Base-by-base conservation (phyloP, 1,140 invertebrate genomes). In the Heliconius congener region DNA sequence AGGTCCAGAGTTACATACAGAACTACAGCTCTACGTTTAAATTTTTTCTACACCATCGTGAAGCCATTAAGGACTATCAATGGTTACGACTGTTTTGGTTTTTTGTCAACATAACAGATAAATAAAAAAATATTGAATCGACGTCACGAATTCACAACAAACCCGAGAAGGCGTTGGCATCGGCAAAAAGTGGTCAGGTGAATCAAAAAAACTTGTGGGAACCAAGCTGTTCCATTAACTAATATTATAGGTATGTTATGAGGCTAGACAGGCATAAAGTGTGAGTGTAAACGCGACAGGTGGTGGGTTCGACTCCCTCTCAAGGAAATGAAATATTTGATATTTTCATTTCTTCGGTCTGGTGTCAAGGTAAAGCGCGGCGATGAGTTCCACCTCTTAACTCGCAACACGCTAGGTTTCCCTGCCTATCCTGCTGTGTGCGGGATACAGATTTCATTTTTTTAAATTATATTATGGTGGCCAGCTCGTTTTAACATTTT, bases 41-140 rank as follows among this genome's bases (percentile, higher is more conserved):
- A 19, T 76, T 71, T 8, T 55, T 78, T 78, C 79, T 82, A 71
- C 50, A 81, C 19, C 37, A 30, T 30, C 66, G 55, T 72, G 81
- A 87, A 84, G 76, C 86, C 83, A 89, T 91, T 88, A 90, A 86
- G 83, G 79, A 80, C 83, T 87, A 90, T 90, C 86, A 90, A 87
- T 86, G 87, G 84, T 83, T 84, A 83, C 79, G 60, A 82, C 80
- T 76, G 79, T 87, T 90, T 89, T 90, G 87, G 75, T 82, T 83
- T 77, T 37, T 76, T 81, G 74, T 79, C 80, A 73, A 78, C 66
- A 18, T 66, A 66, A 66, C 60, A 66, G 60, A 66, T 30, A 66
- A 66, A 30, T 66, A 66, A 66, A 66, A 66, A 66, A 66, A 30
- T 13, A 23, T 66, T 30, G 60, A 60, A 8, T 9, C 55, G 42